A percentile compares a stretch with the other conserved stretches of the same genome.
Evolutionary conservation across 2,888 invertebrate species (phyloP).

Genomic region (Melieria crassipennis): DNA sequence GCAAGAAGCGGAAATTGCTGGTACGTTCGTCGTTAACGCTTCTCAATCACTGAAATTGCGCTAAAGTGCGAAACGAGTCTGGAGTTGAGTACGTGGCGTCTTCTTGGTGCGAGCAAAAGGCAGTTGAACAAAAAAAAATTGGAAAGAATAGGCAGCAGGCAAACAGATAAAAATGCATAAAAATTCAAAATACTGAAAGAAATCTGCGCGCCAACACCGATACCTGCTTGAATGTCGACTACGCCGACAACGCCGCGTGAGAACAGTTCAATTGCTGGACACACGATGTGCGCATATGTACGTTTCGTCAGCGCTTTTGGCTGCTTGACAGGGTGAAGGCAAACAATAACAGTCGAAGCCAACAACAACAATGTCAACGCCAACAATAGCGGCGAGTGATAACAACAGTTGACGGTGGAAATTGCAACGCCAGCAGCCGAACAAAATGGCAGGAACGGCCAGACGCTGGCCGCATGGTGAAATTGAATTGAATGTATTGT

Average conservation of each 20-base stretch:
- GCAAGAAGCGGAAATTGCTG: slow-evolving; percentile 27
- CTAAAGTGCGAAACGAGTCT: slow-evolving; percentile 49
- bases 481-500: too few relatives aligned
- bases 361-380: too few relatives aligned
- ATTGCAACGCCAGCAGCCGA: too few relatives aligned
- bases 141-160: slow-evolving; percentile 1
- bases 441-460: too few relatives aligned
- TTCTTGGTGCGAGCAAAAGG: slow-evolving; percentile 7
- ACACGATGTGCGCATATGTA: background rate
- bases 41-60: slow-evolving; percentile 50
- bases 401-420: too few relatives aligned
- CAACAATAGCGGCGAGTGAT: too few relatives aligned
- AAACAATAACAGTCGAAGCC: too few relatives aligned
- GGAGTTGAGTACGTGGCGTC: slow-evolving; percentile 27
- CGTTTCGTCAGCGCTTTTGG: background rate
- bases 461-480: too few relatives aligned
- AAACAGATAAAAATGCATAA: slow-evolving; percentile 11
- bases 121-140: background rate
- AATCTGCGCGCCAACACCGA: background rate
- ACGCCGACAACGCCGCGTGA: background rate
- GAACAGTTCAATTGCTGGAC: slow-evolving; percentile 3
- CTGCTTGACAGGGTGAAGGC: too few relatives aligned
- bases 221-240: background rate
- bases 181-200: background rate
- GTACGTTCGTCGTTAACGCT: slow-evolving; percentile 45